Base-by-base conservation (phyloP, 2,797 vertebrate genomes). In the Delichon dasypus region DNA sequence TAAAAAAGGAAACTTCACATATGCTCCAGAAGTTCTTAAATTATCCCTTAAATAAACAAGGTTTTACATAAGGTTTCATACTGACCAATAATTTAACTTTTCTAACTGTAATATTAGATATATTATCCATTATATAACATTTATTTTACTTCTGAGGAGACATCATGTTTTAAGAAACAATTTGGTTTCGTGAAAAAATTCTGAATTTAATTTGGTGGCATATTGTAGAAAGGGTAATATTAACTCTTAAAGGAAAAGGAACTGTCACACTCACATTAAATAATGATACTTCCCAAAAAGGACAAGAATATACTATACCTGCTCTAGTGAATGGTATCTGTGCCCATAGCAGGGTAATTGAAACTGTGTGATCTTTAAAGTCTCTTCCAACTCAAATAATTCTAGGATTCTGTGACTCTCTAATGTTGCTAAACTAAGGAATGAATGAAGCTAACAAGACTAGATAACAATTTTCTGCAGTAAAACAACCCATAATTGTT, bases 341-440 rank as follows among this genome's bases (percentile, higher is more conserved):
- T 77, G 25, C 3, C 21, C 10, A 20, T 3, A 21, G 5, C 18
- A 47, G 10, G 3, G 8, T 2, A 1, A 2, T 26, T 51, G 17
- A 25, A 89, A 34, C 10, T 26, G 10, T 32, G 9, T 47, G 18
- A 30, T 34, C 25, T 60, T 65, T 42, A 15, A 40, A 34, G 22
- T 42, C 9, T 13, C 9, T 60, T 47, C 17, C 47, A 77, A 40
- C 21, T 38, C 21, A 60, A 36, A 47, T 26, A 2, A 30, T 60
- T 84, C n/a, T 34, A 58, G 58, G n/a, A 45, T 34, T 55, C 29
- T 15, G 2, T 47, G 11, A 5, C 27, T 60, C 25, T 47, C 4
- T 27, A 34, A 40, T 7, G 11, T 38, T 74, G 5, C 72, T 70
- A 48, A 60, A 67, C 6, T 57, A 53, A 45, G 7, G 2, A 83